These are phyloP conservation scores for Tetraneura akinire DNA, from an alignment of 1,140 invertebrate genomes.

Conservation along the genomic window DNA sequence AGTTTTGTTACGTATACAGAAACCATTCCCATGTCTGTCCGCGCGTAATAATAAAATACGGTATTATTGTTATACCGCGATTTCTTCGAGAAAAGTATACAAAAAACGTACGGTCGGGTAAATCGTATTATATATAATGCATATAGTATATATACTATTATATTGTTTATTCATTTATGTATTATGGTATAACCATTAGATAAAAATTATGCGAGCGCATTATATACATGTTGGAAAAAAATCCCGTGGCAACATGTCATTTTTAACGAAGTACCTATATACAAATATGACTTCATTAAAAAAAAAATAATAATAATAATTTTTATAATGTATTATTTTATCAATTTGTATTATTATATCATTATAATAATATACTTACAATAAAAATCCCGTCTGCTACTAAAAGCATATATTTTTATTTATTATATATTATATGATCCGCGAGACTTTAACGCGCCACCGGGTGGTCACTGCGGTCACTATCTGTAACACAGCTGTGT, in stretches of 20 bases:
- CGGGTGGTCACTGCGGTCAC: neutral
- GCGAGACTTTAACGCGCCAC: neutral
- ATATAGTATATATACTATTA: neutral
- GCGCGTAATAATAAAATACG: no score
- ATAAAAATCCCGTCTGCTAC: neutral
- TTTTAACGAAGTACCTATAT: neutral
- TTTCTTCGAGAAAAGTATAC: no score
- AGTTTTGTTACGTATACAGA: no score
- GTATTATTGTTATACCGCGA: no score
- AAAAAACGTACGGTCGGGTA: no score
- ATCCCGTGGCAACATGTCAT: constrained; percentile 20
- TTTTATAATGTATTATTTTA: no score
- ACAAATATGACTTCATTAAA: constrained; percentile 5
- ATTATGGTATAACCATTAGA: neutral
- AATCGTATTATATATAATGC: no score
- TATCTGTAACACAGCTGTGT: neutral
- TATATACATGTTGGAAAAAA: neutral
- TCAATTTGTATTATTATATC: no score
- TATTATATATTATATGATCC: neutral
- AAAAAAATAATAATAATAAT: neutral
- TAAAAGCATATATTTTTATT: no score
- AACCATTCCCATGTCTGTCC: no score
- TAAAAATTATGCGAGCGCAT: constrained; percentile 19
- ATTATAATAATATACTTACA: no score
- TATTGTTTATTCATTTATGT: neutral